Percentiles rank a stretch among this genome's conserved stretches.
Evolutionary conservation across 1,140 invertebrate species (phyloP).

Genomic region (Tetragnatha versicolor): DNA sequence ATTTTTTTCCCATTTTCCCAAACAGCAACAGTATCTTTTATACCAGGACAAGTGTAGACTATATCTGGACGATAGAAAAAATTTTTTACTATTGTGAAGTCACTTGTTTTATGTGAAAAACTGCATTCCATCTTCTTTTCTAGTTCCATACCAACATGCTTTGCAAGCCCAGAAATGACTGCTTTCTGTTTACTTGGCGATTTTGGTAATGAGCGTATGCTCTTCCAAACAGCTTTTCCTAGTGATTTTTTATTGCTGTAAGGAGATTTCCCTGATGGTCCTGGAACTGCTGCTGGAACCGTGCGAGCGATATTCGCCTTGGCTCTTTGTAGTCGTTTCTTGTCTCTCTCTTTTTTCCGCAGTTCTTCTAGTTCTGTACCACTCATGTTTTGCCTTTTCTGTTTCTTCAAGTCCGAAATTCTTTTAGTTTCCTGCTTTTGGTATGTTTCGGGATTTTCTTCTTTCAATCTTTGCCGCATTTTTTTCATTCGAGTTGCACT

Average conservation of each 20-base stretch:
- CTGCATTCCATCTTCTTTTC: background rate
- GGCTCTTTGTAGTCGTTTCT: background rate
- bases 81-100: background rate
- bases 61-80: slow-evolving; percentile 9
- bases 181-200: background rate
- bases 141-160: background rate
- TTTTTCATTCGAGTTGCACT: slow-evolving; percentile 3
- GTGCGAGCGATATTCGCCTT: background rate
- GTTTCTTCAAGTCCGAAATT: background rate
- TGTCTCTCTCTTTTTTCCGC: background rate
- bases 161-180: background rate
- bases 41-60: slow-evolving; percentile 1
- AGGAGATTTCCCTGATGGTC: too few species aligned
- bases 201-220: background rate
- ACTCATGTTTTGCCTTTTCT: background rate
- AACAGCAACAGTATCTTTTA: slow-evolving; percentile 5
- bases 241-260: background rate
- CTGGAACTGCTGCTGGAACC: background rate
- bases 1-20: slow-evolving; percentile 4
- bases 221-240: background rate
- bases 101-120: background rate
- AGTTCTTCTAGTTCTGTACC: background rate
- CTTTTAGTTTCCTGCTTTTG: background rate
- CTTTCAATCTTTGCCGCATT: background rate
- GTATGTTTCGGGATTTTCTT: background rate